Evolutionary conservation across 2,113 vertebrate species (phyloP).

Genomic region (Hirundichthys speculiger): DNA sequence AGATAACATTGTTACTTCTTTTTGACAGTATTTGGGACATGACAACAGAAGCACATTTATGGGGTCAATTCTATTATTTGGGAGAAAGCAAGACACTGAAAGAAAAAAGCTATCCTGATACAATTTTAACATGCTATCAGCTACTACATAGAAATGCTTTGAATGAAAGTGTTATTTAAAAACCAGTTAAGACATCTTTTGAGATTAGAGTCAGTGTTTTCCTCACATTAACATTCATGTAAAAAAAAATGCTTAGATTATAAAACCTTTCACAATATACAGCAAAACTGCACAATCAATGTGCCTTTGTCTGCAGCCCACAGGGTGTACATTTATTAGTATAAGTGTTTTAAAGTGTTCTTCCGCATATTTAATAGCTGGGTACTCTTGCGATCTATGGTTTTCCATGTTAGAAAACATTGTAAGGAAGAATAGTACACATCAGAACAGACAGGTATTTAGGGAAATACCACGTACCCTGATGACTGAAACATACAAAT

Average conservation of each 20-base stretch:
- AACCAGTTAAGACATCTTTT: background rate
- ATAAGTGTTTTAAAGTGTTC: background rate
- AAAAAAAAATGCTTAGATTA: background rate
- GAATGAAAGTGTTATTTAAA: conserved; percentile 14
- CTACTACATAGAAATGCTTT: too few species aligned
- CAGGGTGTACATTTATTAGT: conserved; percentile 18
- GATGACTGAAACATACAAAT: background rate
- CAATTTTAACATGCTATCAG: too few species aligned
- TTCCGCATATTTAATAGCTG: conserved; percentile 11
- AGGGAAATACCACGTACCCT: background rate
- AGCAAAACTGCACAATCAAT: conserved; percentile 2
- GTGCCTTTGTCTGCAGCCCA: background rate
- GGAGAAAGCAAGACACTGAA: too few species aligned
- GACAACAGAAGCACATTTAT: too few species aligned
- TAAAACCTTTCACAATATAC: background rate
- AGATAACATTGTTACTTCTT: too few species aligned
- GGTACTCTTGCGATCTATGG: conserved; percentile 5
- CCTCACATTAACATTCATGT: background rate
- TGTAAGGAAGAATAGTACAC: background rate
- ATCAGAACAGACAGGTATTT: too few species aligned
- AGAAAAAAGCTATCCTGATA: too few species aligned
- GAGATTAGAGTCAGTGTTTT: background rate
- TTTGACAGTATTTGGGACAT: too few species aligned
- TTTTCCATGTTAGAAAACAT: conserved; percentile 4
- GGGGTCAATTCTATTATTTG: too few species aligned